phyloP scores from a whole-genome alignment of 2,797 vertebrate genomes.

The Setipinna tenuifilis region DNA sequence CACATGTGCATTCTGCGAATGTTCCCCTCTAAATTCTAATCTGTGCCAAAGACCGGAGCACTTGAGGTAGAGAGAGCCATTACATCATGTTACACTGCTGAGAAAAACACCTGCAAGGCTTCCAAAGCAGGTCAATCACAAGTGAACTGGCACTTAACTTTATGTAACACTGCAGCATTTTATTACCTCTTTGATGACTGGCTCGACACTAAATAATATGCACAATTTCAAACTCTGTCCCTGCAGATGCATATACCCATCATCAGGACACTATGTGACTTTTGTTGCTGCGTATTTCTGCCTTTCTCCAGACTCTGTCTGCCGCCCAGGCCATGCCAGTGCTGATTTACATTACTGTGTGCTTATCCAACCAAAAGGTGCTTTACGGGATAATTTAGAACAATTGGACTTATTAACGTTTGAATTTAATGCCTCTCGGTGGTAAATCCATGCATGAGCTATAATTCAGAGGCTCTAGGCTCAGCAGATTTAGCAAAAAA shows the following conservation, averaged over 20 bases:
- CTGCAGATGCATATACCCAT: constrained; percentile 40
- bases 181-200: constrained; percentile 7
- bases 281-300: constrained; percentile 49
- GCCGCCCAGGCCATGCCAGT: constrained; percentile 40
- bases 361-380: constrained; percentile 51
- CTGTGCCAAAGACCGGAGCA: not conserved
- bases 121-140: constrained; percentile 5
- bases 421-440: constrained; percentile 54
- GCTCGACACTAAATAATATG: constrained; percentile 11
- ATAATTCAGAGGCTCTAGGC: constrained; percentile 54
- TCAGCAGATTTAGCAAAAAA: not conserved
- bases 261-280: constrained; percentile 46
- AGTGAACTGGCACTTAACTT: constrained; percentile 23
- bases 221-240: not conserved
- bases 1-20: not conserved
- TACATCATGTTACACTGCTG: constrained; percentile 15
- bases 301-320: constrained; percentile 44
- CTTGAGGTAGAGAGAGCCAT: not conserved
- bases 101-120: constrained; percentile 17
- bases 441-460: constrained; percentile 54
- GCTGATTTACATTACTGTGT: constrained; percentile 57
- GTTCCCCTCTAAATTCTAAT: not conserved
- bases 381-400: constrained; percentile 65
- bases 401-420: constrained; percentile 63
- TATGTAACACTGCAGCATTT: constrained; percentile 9